phyloP scores from a whole-genome alignment of 1,140 invertebrate species.

The Trichonephila clavipes region DNA sequence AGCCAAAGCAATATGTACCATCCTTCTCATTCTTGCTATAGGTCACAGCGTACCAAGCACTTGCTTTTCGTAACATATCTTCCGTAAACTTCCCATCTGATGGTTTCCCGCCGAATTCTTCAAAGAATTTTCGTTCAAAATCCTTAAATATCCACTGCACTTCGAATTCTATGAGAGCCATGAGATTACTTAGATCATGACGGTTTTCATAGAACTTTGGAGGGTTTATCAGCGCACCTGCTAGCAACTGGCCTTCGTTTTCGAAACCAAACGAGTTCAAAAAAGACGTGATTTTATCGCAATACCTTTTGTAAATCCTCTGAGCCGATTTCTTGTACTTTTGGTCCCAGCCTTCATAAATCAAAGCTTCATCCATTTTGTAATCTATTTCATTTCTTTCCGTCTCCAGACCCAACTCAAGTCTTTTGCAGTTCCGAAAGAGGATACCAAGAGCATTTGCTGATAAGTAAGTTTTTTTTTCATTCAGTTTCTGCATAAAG shows the following conservation, averaged over 20 bases:
- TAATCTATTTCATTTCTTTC: conserved; percentile 50
- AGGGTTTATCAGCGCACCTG: conserved; percentile 74
- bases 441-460: conserved; percentile 79
- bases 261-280: conserved; percentile 78
- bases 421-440: conserved; percentile 77
- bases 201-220: conserved; percentile 47
- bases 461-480: conserved; percentile 79
- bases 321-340: conserved; percentile 73
- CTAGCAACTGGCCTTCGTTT: conserved; percentile 78
- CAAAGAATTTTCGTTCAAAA: conserved; percentile 61
- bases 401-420: conserved; percentile 64
- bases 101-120: conserved; percentile 77
- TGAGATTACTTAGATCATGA: conserved; percentile 56
- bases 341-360: conserved; percentile 72
- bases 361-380: conserved; percentile 45
- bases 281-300: conserved; percentile 74
- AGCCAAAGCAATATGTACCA: conserved; percentile 57
- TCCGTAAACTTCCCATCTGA: conserved; percentile 43
- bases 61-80: conserved; percentile 77
- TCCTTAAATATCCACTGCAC: conserved; percentile 55
- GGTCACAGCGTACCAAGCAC: conserved; percentile 79
- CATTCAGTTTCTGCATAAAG: conserved; percentile 78
- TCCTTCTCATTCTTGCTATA: conserved; percentile 54
- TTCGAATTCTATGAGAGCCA: conserved; percentile 61
- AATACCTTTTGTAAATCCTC: conserved; percentile 64